phyloP scores from a whole-genome alignment of 2,888 invertebrate genomes.

The Tuberolachnus salignus region DNA sequence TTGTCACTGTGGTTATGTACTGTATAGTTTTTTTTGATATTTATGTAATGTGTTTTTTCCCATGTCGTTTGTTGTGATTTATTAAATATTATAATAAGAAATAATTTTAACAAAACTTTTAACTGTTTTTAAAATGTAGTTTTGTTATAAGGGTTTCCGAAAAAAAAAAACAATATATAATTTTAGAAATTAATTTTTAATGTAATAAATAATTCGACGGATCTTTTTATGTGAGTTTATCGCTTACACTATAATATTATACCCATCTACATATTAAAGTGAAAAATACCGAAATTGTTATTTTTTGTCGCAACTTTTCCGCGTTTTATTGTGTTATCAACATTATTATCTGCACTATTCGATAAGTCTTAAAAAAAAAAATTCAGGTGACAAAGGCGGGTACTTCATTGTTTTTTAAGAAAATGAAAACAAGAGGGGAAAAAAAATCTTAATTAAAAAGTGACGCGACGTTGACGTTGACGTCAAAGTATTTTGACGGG shows the following conservation, averaged over 20 bases:
- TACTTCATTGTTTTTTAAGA: slow-evolving; percentile 29
- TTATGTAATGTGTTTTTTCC: too few relatives aligned
- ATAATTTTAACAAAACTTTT: too few relatives aligned
- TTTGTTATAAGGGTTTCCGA: too few relatives aligned
- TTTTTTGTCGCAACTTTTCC: slow-evolving; percentile 4
- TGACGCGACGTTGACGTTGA: not conserved
- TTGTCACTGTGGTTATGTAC: too few relatives aligned
- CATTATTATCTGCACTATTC: slow-evolving; percentile 13
- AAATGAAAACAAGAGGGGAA: slow-evolving; percentile 12
- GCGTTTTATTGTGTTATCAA: slow-evolving; percentile 34
- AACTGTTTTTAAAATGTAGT: too few relatives aligned
- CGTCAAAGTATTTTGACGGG: slow-evolving; percentile 9
- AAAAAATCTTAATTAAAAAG: slow-evolving; percentile 43
- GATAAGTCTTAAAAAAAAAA: slow-evolving; percentile 7
- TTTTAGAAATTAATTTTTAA: slow-evolving; percentile 6
- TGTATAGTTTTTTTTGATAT: not conserved
- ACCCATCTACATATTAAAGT: too few relatives aligned
- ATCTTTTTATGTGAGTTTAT: not conserved
- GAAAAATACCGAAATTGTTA: slow-evolving; percentile 23
- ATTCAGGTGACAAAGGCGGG: not conserved
- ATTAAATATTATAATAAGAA: too few relatives aligned
- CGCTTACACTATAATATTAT: too few relatives aligned
- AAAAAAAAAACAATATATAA: too few relatives aligned
- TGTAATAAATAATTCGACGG: not conserved
- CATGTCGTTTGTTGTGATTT: too few relatives aligned